A percentile compares a stretch with the other conserved stretches of the same genome.
Conservation (phyloP, 2,797 vertebrate genomes). For the Cossypha heuglini region DNA sequence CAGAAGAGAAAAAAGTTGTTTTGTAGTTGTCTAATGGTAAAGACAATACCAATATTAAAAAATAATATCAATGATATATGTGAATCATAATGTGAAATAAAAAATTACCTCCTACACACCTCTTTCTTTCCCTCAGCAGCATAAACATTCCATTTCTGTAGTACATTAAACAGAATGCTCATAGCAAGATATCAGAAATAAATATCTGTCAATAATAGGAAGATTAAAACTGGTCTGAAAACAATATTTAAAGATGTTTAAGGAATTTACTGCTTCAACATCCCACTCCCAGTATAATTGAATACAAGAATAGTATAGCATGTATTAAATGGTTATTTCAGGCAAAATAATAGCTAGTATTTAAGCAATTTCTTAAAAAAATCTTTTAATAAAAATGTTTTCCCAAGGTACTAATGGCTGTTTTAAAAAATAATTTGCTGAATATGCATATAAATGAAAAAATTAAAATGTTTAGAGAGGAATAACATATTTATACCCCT, state of each 20-base stretch:
- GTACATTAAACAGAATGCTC: background rate
- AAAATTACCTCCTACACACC: background rate
- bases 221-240: background rate
- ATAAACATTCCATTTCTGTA: background rate
- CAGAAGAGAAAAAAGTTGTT: background rate
- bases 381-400: background rate
- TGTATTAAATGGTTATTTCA: background rate
- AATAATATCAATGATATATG: background rate
- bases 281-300: background rate
- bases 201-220: background rate
- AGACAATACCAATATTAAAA: background rate
- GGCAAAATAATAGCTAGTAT: background rate
- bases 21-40: background rate
- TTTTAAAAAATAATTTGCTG: background rate
- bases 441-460: background rate
- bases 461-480: background rate
- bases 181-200: background rate
- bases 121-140: background rate
- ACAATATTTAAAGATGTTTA: background rate
- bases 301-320: background rate
- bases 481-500: background rate
- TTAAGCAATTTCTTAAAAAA: background rate
- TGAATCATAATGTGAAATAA: background rate
- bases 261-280: background rate
- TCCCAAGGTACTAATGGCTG: background rate